Base-by-base conservation (phyloP, 2,888 invertebrate genomes). In the Harpalus rubripes region DNA sequence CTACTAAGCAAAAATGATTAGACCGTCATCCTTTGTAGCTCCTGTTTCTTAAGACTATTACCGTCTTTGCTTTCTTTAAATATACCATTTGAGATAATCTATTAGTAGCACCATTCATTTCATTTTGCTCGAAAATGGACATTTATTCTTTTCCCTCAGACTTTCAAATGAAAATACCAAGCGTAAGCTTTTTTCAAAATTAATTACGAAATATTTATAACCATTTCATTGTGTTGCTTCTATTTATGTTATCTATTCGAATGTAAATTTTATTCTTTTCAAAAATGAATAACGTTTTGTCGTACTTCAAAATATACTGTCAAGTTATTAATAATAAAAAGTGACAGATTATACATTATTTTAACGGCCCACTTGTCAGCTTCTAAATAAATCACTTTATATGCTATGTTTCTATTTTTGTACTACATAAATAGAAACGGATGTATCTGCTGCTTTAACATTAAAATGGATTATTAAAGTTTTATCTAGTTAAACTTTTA, bases 271-370 rank as follows among this genome's bases (percentile, higher is more conserved):
- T 12, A 18, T 22, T 63, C 12, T 22, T 18, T 26, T 12, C 2
- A 59, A 18, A 59, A 56, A 15, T 10, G 26, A 65, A 65, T 65
- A 68, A 22, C 22, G 22, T 65, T 65, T 68, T 32, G 39, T 32
- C 32, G 5, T 15, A n/a, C 1, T 18, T 15, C 7, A 68, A 68
- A 68, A 68, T 68, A 41, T 32, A 15, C 0, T 65, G 32, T 68
- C 63, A 22, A 4, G 68, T 68, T 68, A 68, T 68, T 68, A 68
- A 68, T 68, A 68, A 68, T 41, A 68, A 68, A 39, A 68, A 68
- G 15, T 68, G 68, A 68, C 68, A 68, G 32, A 15, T 5, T 32
- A 15, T n/a, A n/a, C 41, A 68, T 68, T 68, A 68, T 68, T 68
- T 68, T 68, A 39, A 68, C 68, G 26, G 39, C n/a, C 8, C 15